Conservation (phyloP, 2,113 vertebrate species). For the Lampris incognitus region DNA sequence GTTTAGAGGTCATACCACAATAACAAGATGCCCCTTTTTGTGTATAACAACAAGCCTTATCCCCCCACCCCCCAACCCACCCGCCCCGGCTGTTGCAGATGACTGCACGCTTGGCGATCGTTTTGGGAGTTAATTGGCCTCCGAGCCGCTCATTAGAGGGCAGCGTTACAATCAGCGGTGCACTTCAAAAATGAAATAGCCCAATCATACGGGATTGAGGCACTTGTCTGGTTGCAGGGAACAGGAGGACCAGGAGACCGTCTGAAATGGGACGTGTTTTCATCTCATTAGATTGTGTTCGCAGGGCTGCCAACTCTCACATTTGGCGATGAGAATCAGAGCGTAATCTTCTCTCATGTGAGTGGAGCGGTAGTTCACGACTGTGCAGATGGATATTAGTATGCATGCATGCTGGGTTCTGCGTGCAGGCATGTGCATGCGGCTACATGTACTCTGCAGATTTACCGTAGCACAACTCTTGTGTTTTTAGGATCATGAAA, state of each 20-base stretch:
- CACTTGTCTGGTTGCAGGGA: constrained; percentile 48
- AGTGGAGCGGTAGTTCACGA: constrained; percentile 48
- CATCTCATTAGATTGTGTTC: constrained; percentile 58
- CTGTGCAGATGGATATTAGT: constrained; percentile 13
- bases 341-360: constrained; percentile 44
- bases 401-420: constrained; percentile 13
- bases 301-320: constrained; percentile 43
- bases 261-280: constrained; percentile 55
- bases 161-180: constrained; percentile 17
- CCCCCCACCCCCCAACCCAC: background rate
- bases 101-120: constrained; percentile 36
- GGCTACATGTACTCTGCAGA: background rate
- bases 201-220: constrained; percentile 51
- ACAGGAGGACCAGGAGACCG: constrained; percentile 42
- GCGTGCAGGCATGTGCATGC: background rate
- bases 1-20: constrained; percentile 77
- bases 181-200: constrained; percentile 51
- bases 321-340: constrained; percentile 45
- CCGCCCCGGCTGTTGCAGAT: background rate
- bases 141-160: constrained; percentile 22
- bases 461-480: background rate
- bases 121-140: constrained; percentile 53
- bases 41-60: constrained; percentile 65
- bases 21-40: constrained; percentile 62
- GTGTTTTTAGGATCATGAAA: background rate